These are phyloP conservation scores for Equus przewalskii DNA, from an alignment of 2,113 vertebrate species.

Conservation along the genomic window DNA sequence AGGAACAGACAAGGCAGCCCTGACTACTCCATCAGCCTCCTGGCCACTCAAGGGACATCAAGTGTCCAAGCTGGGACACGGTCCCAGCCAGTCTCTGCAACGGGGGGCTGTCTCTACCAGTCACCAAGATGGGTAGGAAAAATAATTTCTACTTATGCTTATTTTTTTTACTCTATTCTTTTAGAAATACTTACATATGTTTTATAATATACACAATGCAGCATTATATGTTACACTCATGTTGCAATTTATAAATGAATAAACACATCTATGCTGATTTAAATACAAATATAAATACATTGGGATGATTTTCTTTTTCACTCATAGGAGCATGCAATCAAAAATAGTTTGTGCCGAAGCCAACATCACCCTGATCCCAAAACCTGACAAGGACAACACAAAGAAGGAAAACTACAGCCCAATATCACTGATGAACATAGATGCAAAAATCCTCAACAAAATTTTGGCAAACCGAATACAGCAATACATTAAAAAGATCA, in stretches of 20 bases:
- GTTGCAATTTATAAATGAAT: fast-evolving
- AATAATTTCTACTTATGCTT: not conserved
- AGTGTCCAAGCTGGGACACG: not conserved
- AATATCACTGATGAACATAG: too few species aligned
- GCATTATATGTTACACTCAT: fast-evolving
- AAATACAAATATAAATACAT: not conserved
- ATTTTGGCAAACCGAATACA: too few species aligned
- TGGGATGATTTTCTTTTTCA: not conserved
- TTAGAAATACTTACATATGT: not conserved
- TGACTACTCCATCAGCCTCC: not conserved
- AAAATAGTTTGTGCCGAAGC: fast-evolving
- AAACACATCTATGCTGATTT: fast-evolving
- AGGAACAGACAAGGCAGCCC: not conserved
- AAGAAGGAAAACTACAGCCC: too few species aligned
- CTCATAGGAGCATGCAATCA: not conserved
- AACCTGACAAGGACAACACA: too few species aligned
- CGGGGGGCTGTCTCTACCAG: not conserved
- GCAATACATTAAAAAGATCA: too few species aligned
- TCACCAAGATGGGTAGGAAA: not conserved
- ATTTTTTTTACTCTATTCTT: not conserved
- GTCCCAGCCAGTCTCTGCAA: not conserved
- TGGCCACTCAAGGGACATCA: not conserved
- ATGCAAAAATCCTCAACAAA: too few species aligned
- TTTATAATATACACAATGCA: fast-evolving
- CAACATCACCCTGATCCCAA: too few species aligned